phyloP scores from a whole-genome alignment of 1,140 invertebrate genomes.

The Heliothis virescens region DNA sequence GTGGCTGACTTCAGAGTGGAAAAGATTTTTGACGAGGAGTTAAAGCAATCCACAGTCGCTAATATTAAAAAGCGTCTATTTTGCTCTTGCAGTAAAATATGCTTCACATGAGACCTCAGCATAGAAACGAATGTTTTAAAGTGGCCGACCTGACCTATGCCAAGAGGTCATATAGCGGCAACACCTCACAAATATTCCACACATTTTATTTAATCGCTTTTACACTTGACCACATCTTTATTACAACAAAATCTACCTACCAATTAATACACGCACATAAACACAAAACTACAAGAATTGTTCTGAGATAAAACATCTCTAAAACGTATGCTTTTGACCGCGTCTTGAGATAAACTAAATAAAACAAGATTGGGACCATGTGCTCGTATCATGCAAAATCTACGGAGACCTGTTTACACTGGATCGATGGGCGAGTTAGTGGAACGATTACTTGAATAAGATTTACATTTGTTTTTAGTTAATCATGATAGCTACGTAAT shows the following conservation, averaged over 20 bases:
- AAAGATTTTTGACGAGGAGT: no score
- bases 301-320: neutral
- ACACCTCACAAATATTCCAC: neutral
- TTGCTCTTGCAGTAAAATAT: neutral
- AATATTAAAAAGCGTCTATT: no score
- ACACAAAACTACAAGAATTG: neutral
- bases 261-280: slow-evolving; percentile 1
- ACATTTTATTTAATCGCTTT: neutral
- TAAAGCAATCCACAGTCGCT: no score
- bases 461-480: no score
- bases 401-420: neutral
- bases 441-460: neutral
- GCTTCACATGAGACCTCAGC: neutral
- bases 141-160: no score
- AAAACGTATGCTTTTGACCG: neutral
- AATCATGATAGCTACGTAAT: no score
- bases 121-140: no score
- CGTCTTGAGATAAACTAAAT: slow-evolving; percentile 23
- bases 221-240: neutral
- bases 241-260: neutral
- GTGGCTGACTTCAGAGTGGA: no score
- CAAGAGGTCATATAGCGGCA: neutral
- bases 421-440: neutral
- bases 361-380: no score
- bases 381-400: neutral